Conservation (phyloP, 2,113 vertebrate species). For the Zosterops pallidus region DNA sequence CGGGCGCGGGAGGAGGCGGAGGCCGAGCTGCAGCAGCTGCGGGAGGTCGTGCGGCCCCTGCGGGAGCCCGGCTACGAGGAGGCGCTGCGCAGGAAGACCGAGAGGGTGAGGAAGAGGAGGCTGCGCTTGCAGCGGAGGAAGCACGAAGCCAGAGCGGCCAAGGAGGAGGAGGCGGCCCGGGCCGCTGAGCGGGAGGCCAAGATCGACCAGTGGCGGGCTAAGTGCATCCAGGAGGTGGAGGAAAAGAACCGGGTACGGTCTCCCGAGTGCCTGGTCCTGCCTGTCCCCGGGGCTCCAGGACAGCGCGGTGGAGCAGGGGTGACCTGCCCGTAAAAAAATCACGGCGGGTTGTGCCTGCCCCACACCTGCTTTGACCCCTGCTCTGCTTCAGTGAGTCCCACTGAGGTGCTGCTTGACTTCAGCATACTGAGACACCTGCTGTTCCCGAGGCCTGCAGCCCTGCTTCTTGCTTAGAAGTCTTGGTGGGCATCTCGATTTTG, state of each 20-base stretch:
- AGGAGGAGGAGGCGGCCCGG: constrained; percentile 59
- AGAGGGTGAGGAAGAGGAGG: constrained; percentile 72
- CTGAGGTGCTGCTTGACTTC: background rate
- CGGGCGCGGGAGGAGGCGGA: constrained; percentile 23
- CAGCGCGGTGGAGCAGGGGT: too few species aligned
- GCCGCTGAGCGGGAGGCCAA: constrained; percentile 77
- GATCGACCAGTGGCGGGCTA: constrained; percentile 86
- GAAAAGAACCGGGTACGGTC: constrained; percentile 86
- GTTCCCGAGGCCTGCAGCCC: background rate
- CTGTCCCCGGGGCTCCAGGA: background rate
- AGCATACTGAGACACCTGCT: rapidly evolving
- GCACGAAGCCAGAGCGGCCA: constrained; percentile 60
- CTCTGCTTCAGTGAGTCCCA: rapidly evolving
- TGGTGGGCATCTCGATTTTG: background rate
- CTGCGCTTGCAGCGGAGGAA: constrained; percentile 69
- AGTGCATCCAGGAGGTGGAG: constrained; percentile 83
- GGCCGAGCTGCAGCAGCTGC: constrained; percentile 49
- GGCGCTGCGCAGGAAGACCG: constrained; percentile 64
- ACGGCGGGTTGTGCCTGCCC: rapidly evolving
- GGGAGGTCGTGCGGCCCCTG: constrained; percentile 61
- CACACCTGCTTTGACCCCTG: rapidly evolving
- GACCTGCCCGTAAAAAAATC: rapidly evolving
- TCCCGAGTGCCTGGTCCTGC: rapidly evolving
- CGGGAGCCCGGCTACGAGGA: constrained; percentile 52
- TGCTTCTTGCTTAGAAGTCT: background rate